phyloP scores from a whole-genome alignment of 2,113 vertebrate genomes.

The Nycticebus coucang region DNA sequence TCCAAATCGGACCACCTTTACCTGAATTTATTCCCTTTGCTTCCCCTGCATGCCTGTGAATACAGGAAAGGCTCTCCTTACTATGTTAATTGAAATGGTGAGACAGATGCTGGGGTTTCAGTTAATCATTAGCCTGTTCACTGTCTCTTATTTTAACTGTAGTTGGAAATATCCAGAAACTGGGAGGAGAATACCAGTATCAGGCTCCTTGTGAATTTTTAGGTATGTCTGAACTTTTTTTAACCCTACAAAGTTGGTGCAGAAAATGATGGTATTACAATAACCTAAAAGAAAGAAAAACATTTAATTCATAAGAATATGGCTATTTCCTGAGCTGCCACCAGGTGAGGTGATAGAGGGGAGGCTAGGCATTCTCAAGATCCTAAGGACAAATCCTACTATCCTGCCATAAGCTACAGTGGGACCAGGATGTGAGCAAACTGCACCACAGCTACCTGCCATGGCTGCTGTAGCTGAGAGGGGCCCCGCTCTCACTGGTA shows the following conservation, averaged over 20 bases:
- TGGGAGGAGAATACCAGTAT: background rate
- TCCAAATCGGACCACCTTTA: background rate
- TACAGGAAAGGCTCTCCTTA: background rate
- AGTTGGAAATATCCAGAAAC: background rate
- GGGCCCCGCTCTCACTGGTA: too few relatives aligned
- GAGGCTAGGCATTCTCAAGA: too few relatives aligned
- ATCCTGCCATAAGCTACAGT: too few relatives aligned
- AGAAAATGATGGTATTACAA: background rate
- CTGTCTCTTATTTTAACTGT: background rate
- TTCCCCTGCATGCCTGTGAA: rapidly evolving
- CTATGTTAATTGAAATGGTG: background rate
- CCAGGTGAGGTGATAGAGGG: too few relatives aligned
- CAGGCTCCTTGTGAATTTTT: background rate
- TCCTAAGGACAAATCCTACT: too few relatives aligned
- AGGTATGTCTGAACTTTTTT: background rate
- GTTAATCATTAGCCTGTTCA: background rate
- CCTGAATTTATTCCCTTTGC: background rate
- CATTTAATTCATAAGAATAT: background rate
- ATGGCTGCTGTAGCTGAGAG: too few relatives aligned
- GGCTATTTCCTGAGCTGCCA: background rate
- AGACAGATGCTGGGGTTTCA: background rate
- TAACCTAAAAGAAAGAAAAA: background rate
- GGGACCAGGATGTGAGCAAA: too few relatives aligned
- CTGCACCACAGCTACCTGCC: too few relatives aligned
- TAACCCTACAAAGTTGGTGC: background rate